Evolutionary conservation across 2,113 vertebrate species (phyloP).

Genomic region (Beaufortia kweichowensis): DNA sequence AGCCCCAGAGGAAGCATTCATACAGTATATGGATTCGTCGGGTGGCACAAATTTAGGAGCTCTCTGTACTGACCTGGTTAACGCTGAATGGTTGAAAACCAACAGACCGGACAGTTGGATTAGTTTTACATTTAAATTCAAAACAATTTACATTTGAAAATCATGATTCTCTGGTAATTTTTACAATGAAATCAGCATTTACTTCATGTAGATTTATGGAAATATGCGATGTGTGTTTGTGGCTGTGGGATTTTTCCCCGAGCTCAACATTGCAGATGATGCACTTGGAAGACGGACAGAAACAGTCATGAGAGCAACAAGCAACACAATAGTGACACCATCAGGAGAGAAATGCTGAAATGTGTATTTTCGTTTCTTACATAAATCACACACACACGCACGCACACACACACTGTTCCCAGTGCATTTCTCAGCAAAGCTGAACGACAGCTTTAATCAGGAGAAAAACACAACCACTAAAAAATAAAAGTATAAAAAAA

Average conservation of each 20-base stretch:
- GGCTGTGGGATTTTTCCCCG: constrained; percentile 30
- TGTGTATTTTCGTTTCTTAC: not conserved
- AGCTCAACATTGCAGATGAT: constrained; percentile 56
- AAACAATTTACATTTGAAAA: not conserved
- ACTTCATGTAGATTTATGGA: not conserved
- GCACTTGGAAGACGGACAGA: constrained; percentile 3
- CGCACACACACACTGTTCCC: constrained; percentile 22
- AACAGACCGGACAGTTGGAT: constrained; percentile 25
- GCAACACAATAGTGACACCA: constrained; percentile 74
- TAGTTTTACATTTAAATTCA: not conserved
- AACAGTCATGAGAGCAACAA: constrained; percentile 29
- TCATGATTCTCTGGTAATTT: not conserved
- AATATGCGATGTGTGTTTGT: constrained; percentile 6
- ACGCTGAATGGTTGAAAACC: constrained; percentile 57
- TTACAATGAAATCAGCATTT: not conserved
- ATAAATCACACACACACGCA: not conserved
- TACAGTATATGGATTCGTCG: constrained; percentile 29
- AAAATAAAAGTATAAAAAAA: constrained; percentile 36
- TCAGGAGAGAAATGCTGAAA: constrained; percentile 60
- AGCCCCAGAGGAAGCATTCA: constrained; percentile 30
- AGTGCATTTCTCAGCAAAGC: constrained; percentile 23
- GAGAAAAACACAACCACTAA: constrained; percentile 9
- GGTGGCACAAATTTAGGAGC: constrained; percentile 24
- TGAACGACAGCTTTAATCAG: constrained; percentile 36
- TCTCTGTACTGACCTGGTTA: constrained; percentile 57